A percentile compares a stretch with the other conserved stretches of the same genome.
phyloP scores from a whole-genome alignment of 2,797 vertebrate genomes.

The Psittacula echo region DNA sequence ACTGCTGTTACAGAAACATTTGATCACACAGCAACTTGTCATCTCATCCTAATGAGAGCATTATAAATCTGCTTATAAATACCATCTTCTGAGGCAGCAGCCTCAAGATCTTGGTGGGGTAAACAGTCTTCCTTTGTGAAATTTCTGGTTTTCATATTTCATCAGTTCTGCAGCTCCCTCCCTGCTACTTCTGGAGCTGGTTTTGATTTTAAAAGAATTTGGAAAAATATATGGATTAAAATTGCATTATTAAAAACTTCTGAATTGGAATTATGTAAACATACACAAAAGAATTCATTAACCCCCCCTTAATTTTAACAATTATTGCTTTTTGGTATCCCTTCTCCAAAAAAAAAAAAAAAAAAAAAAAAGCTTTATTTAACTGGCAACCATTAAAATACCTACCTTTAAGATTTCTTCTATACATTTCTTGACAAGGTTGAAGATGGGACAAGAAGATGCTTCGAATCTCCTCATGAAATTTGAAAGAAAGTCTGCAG shows the following conservation, averaged over 20 bases:
- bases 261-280: neutral
- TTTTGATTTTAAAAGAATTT: neutral
- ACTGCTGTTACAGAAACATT: neutral
- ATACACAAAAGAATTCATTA: neutral
- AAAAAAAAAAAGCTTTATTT: neutral
- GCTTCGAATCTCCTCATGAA: neutral
- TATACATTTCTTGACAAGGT: neutral
- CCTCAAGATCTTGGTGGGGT: neutral
- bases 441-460: neutral
- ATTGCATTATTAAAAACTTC: neutral
- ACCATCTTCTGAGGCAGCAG: neutral
- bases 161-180: neutral
- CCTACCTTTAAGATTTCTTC: neutral
- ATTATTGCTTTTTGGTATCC: rapidly evolving
- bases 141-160: neutral
- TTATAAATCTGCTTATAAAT: neutral
- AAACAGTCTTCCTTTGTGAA: neutral
- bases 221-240: neutral
- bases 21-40: neutral
- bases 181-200: neutral
- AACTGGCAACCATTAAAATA: neutral
- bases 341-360: neutral
- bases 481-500: neutral
- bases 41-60: neutral
- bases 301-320: neutral